These are phyloP conservation scores for Aspidiotus destructor DNA, from an alignment of 2,888 invertebrate genomes.

Conservation along the genomic window DNA sequence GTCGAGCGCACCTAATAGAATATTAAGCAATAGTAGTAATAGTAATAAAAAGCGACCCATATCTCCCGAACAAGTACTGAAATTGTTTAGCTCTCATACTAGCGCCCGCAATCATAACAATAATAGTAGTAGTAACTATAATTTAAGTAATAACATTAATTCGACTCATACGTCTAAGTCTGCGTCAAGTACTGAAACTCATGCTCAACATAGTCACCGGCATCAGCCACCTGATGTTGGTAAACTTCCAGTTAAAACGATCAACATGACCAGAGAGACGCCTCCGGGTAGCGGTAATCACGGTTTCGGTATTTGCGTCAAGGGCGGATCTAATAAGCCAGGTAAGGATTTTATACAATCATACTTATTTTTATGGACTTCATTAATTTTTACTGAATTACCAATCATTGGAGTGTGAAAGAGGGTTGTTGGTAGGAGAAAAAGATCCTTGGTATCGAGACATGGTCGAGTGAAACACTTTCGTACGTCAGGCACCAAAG, in stretches of 20 bases:
- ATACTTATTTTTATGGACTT: background rate
- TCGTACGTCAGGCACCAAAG: no score
- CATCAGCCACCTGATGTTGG: conserved; percentile 41
- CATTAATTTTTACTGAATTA: no score
- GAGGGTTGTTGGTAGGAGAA: no score
- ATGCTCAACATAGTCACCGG: conserved; percentile 45
- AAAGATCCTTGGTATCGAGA: no score
- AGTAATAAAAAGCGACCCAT: conserved; percentile 55
- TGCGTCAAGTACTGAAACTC: conserved; percentile 17
- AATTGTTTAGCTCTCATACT: conserved; percentile 43
- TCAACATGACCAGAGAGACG: conserved; percentile 47
- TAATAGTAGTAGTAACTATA: conserved; percentile 20
- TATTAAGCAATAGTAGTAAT: conserved; percentile 28
- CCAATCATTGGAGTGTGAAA: no score
- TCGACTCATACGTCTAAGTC: conserved; percentile 14
- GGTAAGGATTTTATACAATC: conserved; percentile 46
- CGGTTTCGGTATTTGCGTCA: conserved; percentile 83
- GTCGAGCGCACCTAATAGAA: conserved; percentile 21
- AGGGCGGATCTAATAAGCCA: conserved; percentile 74
- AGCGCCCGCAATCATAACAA: conserved; percentile 33
- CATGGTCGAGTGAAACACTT: no score
- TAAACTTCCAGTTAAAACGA: conserved; percentile 34
- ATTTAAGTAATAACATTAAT: conserved; percentile 14
- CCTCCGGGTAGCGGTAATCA: conserved; percentile 55
- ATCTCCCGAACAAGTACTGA: conserved; percentile 63